Evolutionary conservation across 1,140 invertebrate species (phyloP).

Genomic region (Zaprionus ornatus): DNA sequence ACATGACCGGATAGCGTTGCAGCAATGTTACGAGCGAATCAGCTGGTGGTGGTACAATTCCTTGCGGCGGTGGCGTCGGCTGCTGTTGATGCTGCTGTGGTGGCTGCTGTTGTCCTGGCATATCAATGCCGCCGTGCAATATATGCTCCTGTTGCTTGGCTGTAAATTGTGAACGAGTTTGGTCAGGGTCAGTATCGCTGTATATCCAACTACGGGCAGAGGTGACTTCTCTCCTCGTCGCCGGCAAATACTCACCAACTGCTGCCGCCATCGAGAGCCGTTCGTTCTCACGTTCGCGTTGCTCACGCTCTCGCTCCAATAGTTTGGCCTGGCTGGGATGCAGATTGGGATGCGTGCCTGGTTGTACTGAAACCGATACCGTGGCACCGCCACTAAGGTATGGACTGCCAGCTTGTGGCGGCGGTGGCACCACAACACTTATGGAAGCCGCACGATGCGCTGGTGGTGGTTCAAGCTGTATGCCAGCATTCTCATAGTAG

Average conservation of each 20-base stretch:
- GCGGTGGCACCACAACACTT: slow-evolving; percentile 83
- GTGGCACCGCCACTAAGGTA: slow-evolving; percentile 83
- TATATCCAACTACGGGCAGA: slow-evolving; percentile 1
- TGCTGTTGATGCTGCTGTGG: slow-evolving; percentile 58
- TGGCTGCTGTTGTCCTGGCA: slow-evolving; percentile 68
- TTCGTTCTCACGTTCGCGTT: slow-evolving; percentile 72
- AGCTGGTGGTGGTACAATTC: slow-evolving; percentile 90
- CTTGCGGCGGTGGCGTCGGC: slow-evolving; percentile 87
- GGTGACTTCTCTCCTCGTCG: background rate
- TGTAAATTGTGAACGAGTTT: slow-evolving; percentile 2
- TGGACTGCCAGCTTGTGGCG: slow-evolving; percentile 84
- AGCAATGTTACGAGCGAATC: slow-evolving; percentile 91
- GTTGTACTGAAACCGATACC: slow-evolving; percentile 55
- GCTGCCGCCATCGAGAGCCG: slow-evolving; percentile 65
- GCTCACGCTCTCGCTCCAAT: slow-evolving; percentile 72
- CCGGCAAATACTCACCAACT: slow-evolving; percentile 49
- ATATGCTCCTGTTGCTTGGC: slow-evolving; percentile 56
- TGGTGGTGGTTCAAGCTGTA: slow-evolving; percentile 86
- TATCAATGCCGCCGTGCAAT: slow-evolving; percentile 60
- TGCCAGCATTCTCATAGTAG: slow-evolving; percentile 57
- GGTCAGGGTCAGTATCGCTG: background rate
- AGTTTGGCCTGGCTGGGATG: slow-evolving; percentile 74
- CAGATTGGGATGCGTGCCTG: slow-evolving; percentile 59
- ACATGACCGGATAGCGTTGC: slow-evolving; percentile 96
- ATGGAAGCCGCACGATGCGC: slow-evolving; percentile 86